phyloP scores from a whole-genome alignment of 2,797 vertebrate species.

The Muscicapa striata region DNA sequence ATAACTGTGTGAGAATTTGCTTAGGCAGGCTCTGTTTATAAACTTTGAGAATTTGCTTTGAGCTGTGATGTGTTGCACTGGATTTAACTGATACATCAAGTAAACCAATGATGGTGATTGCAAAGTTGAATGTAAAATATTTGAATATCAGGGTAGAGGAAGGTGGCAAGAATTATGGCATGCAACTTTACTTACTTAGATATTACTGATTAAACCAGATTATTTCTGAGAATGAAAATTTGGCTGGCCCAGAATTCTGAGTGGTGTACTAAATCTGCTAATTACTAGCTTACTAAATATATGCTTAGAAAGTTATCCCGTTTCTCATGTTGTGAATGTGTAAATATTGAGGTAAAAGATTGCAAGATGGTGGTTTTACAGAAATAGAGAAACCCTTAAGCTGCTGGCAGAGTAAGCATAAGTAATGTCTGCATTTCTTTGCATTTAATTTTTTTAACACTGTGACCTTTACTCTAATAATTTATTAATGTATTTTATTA shows the following conservation, averaged over 20 bases:
- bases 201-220: background rate
- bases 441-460: background rate
- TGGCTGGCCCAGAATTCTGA: background rate
- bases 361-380: background rate
- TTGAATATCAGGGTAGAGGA: background rate
- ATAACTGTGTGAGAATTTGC: background rate
- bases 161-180: background rate
- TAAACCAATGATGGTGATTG: background rate
- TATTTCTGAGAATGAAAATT: slow-evolving; percentile 33
- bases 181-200: background rate
- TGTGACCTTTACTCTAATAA: background rate
- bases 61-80: background rate
- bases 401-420: background rate
- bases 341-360: background rate
- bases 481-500: background rate
- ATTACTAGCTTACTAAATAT: background rate
- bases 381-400: background rate
- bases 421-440: background rate
- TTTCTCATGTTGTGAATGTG: background rate
- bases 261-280: background rate
- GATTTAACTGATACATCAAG: background rate
- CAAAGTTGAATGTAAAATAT: background rate
- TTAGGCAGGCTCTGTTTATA: background rate
- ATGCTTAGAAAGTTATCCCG: background rate
- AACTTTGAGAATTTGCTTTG: background rate